Conservation (phyloP, 2,113 vertebrate species). For the Hirundichthys speculiger region DNA sequence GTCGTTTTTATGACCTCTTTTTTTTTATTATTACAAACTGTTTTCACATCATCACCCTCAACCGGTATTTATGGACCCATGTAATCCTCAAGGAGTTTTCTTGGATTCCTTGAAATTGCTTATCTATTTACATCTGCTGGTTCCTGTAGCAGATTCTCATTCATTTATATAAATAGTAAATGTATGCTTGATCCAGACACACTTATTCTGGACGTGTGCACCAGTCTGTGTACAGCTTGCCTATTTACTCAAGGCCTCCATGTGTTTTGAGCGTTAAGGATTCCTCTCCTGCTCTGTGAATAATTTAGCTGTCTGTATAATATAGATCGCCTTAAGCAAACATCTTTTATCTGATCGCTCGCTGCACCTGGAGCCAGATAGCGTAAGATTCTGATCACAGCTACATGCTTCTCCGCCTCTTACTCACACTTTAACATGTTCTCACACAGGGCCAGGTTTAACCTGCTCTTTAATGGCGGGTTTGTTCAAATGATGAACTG, state of each 20-base stretch:
- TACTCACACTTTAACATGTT: slow-evolving; percentile 31
- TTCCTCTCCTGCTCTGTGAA: slow-evolving; percentile 46
- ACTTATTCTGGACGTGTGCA: slow-evolving; percentile 5
- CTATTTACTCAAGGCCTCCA: slow-evolving; percentile 17
- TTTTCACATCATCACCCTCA: slow-evolving; percentile 53
- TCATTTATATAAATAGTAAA: slow-evolving; percentile 30
- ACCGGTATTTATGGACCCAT: slow-evolving; percentile 48
- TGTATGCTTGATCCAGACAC: neutral
- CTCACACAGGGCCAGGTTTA: slow-evolving; percentile 7
- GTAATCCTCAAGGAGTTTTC: slow-evolving; percentile 28
- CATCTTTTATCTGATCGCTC: slow-evolving; percentile 86
- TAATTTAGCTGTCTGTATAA: slow-evolving; percentile 52
- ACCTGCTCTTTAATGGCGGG: neutral
- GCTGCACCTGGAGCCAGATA: slow-evolving; percentile 80
- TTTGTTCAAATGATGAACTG: neutral
- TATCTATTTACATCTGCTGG: slow-evolving; percentile 25
- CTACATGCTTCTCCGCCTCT: slow-evolving; percentile 20
- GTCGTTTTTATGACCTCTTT: slow-evolving; percentile 71
- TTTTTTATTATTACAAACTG: slow-evolving; percentile 37
- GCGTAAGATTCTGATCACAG: slow-evolving; percentile 62
- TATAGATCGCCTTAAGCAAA: slow-evolving; percentile 82
- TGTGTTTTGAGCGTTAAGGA: slow-evolving; percentile 36
- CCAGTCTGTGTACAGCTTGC: slow-evolving; percentile 8
- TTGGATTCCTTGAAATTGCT: slow-evolving; percentile 30
- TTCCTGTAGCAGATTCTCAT: slow-evolving; percentile 16